phyloP scores from a whole-genome alignment of 2,113 vertebrate genomes.

The Scalopus aquaticus region DNA sequence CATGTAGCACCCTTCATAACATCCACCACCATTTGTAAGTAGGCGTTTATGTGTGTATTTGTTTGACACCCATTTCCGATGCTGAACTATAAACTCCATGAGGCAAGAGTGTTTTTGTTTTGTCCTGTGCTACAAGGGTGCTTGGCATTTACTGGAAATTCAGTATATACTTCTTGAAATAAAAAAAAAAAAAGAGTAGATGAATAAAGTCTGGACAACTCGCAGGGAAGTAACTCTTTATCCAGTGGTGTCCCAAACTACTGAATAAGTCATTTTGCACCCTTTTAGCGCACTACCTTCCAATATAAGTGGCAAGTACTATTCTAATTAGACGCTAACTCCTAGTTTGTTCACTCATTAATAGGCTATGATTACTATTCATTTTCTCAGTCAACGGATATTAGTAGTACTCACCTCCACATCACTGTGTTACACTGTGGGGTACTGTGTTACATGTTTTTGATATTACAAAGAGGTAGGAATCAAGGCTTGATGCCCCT shows the following conservation, averaged over 20 bases:
- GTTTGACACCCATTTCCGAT: not conserved
- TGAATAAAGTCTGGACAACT: not conserved
- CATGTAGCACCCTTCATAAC: not conserved
- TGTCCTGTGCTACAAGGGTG: not conserved
- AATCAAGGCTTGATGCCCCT: fast-evolving
- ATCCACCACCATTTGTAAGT: not conserved
- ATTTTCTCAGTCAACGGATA: not conserved
- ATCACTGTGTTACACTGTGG: fast-evolving
- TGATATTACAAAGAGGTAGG: fast-evolving
- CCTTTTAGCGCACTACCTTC: not conserved
- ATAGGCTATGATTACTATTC: not conserved
- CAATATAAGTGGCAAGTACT: not conserved
- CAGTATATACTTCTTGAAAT: not conserved
- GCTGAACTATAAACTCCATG: not conserved
- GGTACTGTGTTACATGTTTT: not conserved
- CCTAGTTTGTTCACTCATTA: not conserved
- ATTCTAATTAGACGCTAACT: not conserved
- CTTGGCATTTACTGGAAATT: not conserved
- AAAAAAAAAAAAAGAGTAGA: not conserved
- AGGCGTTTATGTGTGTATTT: not conserved
- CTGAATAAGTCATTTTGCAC: not conserved
- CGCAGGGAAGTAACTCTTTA: not conserved
- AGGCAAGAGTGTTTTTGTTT: not conserved
- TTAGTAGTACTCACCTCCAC: not conserved
- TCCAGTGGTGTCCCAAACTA: not conserved